Conservation (phyloP, 2,888 invertebrate genomes). For the Trichacis sp. region DNA sequence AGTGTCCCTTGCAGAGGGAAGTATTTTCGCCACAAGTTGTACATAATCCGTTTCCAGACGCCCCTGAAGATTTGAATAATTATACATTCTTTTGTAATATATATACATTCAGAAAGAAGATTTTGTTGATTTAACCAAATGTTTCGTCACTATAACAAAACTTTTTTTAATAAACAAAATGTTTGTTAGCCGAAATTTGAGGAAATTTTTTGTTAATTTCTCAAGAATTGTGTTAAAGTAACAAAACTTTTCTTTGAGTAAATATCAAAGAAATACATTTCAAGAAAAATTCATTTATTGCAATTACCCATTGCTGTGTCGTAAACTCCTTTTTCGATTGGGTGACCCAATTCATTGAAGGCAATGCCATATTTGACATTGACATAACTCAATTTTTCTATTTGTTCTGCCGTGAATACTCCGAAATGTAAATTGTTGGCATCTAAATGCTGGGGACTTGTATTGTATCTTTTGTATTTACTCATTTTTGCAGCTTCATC, state of each 20-base stretch:
- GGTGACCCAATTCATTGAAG: slow-evolving; percentile 85
- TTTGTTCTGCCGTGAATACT: slow-evolving; percentile 81
- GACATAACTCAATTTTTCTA: slow-evolving; percentile 82
- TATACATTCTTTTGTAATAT: too few relatives aligned
- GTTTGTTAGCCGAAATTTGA: too few relatives aligned
- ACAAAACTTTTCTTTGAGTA: not conserved
- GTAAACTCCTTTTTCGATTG: slow-evolving; percentile 88
- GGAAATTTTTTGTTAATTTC: too few relatives aligned
- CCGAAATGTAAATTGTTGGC: slow-evolving; percentile 73
- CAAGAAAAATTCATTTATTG: not conserved
- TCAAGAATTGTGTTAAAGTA: not conserved
- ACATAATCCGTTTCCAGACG: slow-evolving; percentile 80
- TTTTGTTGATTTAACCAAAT: too few relatives aligned
- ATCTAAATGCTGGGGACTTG: not conserved
- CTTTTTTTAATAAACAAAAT: too few relatives aligned
- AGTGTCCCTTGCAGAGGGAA: slow-evolving; percentile 88
- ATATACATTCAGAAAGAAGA: too few relatives aligned
- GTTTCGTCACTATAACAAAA: too few relatives aligned
- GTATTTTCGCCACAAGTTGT: slow-evolving; percentile 80
- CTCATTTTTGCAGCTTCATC: too few relatives aligned
- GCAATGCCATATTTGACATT: slow-evolving; percentile 83
- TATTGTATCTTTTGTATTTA: too few relatives aligned
- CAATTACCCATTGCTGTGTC: slow-evolving; percentile 83
- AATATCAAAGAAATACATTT: too few relatives aligned
- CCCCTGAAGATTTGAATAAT: slow-evolving; percentile 69